Evolutionary conservation across 1,140 invertebrate species (phyloP).

Genomic region (Drosophila ficusphila): DNA sequence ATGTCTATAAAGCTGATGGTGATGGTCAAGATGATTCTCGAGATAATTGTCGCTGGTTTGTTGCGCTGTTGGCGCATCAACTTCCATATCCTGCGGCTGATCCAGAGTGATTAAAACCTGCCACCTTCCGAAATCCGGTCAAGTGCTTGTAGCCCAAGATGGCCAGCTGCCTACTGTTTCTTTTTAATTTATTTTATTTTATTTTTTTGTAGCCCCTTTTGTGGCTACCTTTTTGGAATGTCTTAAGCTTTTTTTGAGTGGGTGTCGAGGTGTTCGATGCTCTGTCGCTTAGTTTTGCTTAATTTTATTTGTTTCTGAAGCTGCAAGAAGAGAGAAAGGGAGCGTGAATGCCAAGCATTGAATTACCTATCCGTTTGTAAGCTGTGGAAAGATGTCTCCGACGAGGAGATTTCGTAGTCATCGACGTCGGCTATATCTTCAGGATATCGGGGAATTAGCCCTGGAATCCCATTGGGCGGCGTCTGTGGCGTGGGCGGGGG

Average conservation of each 20-base stretch:
- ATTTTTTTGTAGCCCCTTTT: constrained; percentile 4
- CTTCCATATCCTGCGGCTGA: constrained; percentile 79
- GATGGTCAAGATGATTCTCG: not conserved
- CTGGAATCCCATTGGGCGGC: constrained; percentile 9
- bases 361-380: constrained; percentile 72
- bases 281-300: constrained; percentile 44
- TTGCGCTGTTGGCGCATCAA: constrained; percentile 73
- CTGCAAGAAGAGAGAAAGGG: constrained; percentile 65
- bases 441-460: not conserved
- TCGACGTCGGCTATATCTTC: constrained; percentile 22
- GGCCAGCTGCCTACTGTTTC: constrained; percentile 15
- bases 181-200: constrained; percentile 15
- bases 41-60: constrained; percentile 42
- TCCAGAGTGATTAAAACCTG: constrained; percentile 60
- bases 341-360: constrained; percentile 54
- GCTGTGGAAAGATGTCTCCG: constrained; percentile 36
- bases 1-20: not conserved
- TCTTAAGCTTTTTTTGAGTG: constrained; percentile 63
- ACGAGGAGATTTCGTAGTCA: constrained; percentile 37
- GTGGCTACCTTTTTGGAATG: constrained; percentile 61
- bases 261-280: constrained; percentile 48
- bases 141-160: constrained; percentile 4
- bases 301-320: constrained; percentile 51
- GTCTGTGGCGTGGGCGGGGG: not conserved
- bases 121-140: constrained; percentile 10